These are phyloP conservation scores for Etheostoma perlongum DNA, from an alignment of 2,797 vertebrate genomes.

Conservation along the genomic window DNA sequence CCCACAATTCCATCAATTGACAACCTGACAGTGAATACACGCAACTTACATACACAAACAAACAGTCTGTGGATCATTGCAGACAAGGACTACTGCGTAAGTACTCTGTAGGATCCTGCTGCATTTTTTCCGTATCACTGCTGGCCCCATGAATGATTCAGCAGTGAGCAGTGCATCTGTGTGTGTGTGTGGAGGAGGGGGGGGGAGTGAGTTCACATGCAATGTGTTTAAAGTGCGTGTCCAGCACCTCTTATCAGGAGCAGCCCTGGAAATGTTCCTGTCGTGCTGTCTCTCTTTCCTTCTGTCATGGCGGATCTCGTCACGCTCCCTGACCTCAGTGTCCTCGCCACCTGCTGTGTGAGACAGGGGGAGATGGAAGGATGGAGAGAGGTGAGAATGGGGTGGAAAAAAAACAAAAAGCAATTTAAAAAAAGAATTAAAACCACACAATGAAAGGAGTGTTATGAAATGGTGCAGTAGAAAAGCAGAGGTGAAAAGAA, in stretches of 20 bases:
- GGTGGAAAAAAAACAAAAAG: slow-evolving; percentile 17
- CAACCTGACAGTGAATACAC: slow-evolving; percentile 30
- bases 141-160: slow-evolving; percentile 69
- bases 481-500: slow-evolving; percentile 13
- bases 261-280: slow-evolving; percentile 95
- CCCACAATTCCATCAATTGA: slow-evolving; percentile 38
- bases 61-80: slow-evolving; percentile 30
- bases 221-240: slow-evolving; percentile 62
- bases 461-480: slow-evolving; percentile 16
- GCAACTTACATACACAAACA: slow-evolving; percentile 22
- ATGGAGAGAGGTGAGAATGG: neutral
- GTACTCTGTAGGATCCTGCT: slow-evolving; percentile 47
- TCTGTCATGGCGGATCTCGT: slow-evolving; percentile 95
- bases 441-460: neutral
- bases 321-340: slow-evolving; percentile 92
- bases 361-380: slow-evolving; percentile 2
- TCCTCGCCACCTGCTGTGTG: slow-evolving; percentile 88
- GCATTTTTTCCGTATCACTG: slow-evolving; percentile 53
- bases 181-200: slow-evolving; percentile 2
- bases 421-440: neutral
- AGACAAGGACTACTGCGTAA: slow-evolving; percentile 35
- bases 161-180: slow-evolving; percentile 26
- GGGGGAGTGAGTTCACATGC: slow-evolving; percentile 41
- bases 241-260: slow-evolving; percentile 95
- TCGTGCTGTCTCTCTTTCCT: slow-evolving; percentile 97